phyloP scores from a whole-genome alignment of 2,113 vertebrate genomes.

The Pithys albifrons region DNA sequence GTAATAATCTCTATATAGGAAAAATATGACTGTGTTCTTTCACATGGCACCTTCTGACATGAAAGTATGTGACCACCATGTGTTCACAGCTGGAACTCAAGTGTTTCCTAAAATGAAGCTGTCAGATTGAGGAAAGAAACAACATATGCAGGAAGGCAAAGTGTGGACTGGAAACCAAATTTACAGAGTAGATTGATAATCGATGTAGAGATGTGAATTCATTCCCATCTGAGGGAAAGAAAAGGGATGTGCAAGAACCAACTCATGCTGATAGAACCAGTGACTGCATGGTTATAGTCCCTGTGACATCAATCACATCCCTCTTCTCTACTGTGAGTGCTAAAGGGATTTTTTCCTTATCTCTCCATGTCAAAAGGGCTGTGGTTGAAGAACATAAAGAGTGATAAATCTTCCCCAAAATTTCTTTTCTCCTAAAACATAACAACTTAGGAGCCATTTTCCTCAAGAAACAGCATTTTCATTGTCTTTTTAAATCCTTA shows the following conservation, averaged over 20 bases:
- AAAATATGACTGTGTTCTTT: background rate
- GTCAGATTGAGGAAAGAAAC: background rate
- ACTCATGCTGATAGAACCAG: background rate
- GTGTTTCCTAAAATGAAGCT: slow-evolving; percentile 31
- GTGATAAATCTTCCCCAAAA: background rate
- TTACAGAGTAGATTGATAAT: background rate
- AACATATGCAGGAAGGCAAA: background rate
- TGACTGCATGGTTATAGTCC: background rate
- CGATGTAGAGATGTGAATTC: background rate
- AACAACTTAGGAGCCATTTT: background rate
- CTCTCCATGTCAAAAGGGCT: background rate
- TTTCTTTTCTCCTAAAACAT: background rate
- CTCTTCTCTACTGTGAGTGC: background rate
- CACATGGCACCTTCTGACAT: background rate
- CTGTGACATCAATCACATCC: background rate
- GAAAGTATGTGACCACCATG: background rate
- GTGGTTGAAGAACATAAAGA: background rate
- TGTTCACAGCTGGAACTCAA: background rate
- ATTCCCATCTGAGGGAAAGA: background rate
- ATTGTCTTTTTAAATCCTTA: background rate
- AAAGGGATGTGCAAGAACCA: background rate
- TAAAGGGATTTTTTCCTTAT: background rate
- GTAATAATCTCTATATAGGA: background rate
- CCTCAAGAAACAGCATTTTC: background rate
- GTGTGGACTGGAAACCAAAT: background rate